Evolutionary conservation across 2,113 vertebrate genomes (phyloP), one percentile per base, ranked within the genome.

Genomic region (Tragelaphus imberbis): DNA sequence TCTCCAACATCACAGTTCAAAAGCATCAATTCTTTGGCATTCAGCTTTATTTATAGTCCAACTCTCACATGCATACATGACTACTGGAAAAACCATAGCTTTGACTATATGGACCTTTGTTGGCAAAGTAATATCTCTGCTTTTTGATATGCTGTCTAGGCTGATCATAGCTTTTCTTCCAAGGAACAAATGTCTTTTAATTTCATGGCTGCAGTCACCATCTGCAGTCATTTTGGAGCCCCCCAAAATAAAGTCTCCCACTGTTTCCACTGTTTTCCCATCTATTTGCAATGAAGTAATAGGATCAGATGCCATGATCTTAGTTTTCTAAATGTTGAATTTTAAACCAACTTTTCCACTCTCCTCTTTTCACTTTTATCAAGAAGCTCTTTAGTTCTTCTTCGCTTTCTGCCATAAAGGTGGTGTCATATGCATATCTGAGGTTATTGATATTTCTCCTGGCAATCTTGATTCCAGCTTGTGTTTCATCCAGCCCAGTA

Each of bases 11-110:
- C 16, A 68, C 33, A n/a, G 7, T 68, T n/a, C 16, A 68, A 68
- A 68, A 10, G 33, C 33, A 68, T 16, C 33, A 68, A n/a, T 68
- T 68, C 33, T 68, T 68, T 4, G 0, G 0, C 16, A 10, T 17
- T 68, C 63, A 68, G 63, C 2, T 68, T 68, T 65, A 16, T 68
- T 68, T n/a, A n/a, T n/a, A 16, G 63, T 19, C 33, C 30, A n/a
- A 4, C 16, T 65, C 63, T 19, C 33, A 68, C 6, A n/a, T 68
- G 33, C 33, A n/a, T 68, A 16, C 63, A 68, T n/a, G 16, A 68
- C 16, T 19, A 68, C 63, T 68, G 7, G 7, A 68, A n/a, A 68
- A 68, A 68, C 63, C 63, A n/a, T 68, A 68, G 17, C 33, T 19
- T 68, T 68, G 63, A 68, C 63, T 68, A n/a, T 2, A 68, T 5